Evolutionary conservation across 2,113 vertebrate species (phyloP).

Genomic region (Ictidomys tridecemlineatus): DNA sequence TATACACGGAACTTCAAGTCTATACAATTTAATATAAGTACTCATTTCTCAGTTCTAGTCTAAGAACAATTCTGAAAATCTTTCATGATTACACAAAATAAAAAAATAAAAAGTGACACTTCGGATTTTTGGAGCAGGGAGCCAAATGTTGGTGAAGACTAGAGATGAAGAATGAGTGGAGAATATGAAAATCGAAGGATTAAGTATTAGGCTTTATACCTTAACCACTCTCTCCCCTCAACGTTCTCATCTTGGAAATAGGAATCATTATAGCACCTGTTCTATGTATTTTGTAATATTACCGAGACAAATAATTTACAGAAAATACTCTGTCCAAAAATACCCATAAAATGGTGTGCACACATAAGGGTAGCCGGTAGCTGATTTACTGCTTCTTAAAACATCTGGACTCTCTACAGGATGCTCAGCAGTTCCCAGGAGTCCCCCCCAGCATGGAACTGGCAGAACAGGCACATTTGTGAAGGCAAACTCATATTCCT

Average conservation of each 20-base stretch:
- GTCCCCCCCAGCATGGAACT: background rate
- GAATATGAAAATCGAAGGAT: background rate
- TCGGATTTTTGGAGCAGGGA: background rate
- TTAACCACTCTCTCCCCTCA: background rate
- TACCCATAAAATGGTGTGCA: background rate
- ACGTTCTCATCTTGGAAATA: background rate
- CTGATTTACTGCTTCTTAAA: background rate
- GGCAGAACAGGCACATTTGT: background rate
- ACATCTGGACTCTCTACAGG: background rate
- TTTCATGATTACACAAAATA: background rate
- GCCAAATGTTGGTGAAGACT: background rate
- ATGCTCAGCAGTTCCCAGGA: background rate
- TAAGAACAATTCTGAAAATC: background rate
- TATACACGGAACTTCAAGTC: background rate
- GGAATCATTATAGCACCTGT: background rate
- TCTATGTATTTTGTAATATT: constrained; percentile 12
- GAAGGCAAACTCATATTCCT: fast-evolving
- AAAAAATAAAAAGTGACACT: background rate
- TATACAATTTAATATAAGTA: background rate
- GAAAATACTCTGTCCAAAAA: background rate
- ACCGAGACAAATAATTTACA: background rate
- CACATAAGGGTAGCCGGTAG: background rate
- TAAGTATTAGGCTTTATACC: background rate
- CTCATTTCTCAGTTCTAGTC: background rate
- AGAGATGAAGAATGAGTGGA: background rate